Evolutionary conservation across 2,888 invertebrate genomes (phyloP), one percentile per base, ranked within the genome.

Genomic region (Hemicrepidius hirtus): DNA sequence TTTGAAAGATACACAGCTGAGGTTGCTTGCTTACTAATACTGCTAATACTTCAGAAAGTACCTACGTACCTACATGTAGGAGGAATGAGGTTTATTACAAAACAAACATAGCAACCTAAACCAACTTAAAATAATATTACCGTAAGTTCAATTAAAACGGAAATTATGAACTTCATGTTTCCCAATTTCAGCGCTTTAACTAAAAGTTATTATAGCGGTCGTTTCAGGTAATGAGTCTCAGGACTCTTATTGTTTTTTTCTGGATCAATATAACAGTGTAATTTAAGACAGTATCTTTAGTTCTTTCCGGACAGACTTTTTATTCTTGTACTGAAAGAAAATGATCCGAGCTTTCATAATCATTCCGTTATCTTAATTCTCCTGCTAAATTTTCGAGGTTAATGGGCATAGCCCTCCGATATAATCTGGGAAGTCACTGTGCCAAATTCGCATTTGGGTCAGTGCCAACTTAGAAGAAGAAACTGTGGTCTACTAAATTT

Each of bases 291-390:
- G 0, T n/a, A n/a, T 6, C 18, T 44, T 60, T 41, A 13, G 41
- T 60, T 57, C 55, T 40, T 66, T 65, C 20, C 35, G 16, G 41
- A 57, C 35, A 41, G 28, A 53, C 12, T 28, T 62, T 55, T 53
- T 44, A 60, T 60, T 62, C 44, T 7, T 49, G 13, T 21, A 10
- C 24, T 21, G 24, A 60, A 37, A 68, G 62, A 41, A 68, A 41
- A 62, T 55, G 41, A 60, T 71, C 44, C 46, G 55, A 49, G 46
- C 46, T 57, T 55, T 40, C 55, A 73, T 64, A 64, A 73, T 73
- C 64, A 40, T 73, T 64, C 44, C 68, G 68, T 73, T 73, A 73
- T 68, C 72, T 73, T 64, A 73, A 63, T 60, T 55, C 24, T 24
- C n/a, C 67, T 24, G 37, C 24, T 40, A 55, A 62, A 62, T 53